Evolutionary conservation across 2,888 invertebrate genomes (phyloP).

Genomic region (Drosophila atroscutellata): DNA sequence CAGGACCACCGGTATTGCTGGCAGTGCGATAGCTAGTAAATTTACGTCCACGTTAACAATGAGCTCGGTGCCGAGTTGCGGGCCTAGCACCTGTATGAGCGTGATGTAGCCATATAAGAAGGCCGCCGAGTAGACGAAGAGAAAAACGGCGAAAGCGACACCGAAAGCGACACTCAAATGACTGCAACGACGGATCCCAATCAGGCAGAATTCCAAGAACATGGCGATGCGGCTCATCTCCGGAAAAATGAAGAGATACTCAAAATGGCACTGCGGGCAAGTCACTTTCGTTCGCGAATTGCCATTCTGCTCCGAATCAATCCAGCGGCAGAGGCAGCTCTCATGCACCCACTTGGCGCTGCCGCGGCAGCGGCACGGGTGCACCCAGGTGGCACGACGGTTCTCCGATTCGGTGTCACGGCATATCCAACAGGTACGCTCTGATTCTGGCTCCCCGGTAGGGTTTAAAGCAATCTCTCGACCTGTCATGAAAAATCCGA

Average conservation of each 20-base stretch:
- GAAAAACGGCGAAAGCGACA: constrained; percentile 94
- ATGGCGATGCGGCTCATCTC: constrained; percentile 94
- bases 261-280: constrained; percentile 97
- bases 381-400: constrained; percentile 94
- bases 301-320: constrained; percentile 98
- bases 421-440: constrained; percentile 96
- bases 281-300: constrained; percentile 93
- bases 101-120: constrained; percentile 98
- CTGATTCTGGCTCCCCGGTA: constrained; percentile 31
- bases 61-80: constrained; percentile 94
- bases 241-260: constrained; percentile 97
- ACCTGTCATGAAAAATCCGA: constrained; percentile 12
- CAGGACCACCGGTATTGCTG: constrained; percentile 96
- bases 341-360: constrained; percentile 99
- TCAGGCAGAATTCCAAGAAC: constrained; percentile 93
- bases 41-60: constrained; percentile 98
- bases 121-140: constrained; percentile 98
- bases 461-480: neutral
- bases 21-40: constrained; percentile 94
- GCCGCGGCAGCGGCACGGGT: constrained; percentile 96
- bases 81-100: constrained; percentile 96
- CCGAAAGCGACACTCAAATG: constrained; percentile 88
- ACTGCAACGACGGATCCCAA: constrained; percentile 94
- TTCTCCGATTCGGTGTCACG: constrained; percentile 98
- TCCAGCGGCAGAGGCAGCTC: constrained; percentile 97